A percentile compares a stretch with the other conserved stretches of the same genome.
Conservation (phyloP, 2,888 invertebrate genomes). For the Poecilobothrus nobilitatus region DNA sequence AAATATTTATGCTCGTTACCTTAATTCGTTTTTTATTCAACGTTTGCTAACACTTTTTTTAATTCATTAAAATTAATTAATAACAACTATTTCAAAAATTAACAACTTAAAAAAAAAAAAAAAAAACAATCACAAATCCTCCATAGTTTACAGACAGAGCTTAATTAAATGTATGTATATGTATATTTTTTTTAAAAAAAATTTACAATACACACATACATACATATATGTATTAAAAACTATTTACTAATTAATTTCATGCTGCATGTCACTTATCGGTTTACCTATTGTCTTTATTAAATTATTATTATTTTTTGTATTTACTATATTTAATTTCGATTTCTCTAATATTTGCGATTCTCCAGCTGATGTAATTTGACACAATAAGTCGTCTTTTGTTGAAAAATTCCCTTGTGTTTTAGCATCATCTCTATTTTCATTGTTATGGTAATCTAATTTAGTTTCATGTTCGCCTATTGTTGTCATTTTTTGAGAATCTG, state of each 20-base stretch:
- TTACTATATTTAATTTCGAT: not conserved
- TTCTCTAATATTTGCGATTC: not conserved
- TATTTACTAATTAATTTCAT: not conserved
- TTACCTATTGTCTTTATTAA: not conserved
- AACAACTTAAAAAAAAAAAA: too few species aligned
- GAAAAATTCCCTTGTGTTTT: not conserved
- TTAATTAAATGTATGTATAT: too few species aligned
- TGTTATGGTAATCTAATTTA: not conserved
- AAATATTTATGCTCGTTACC: too few species aligned
- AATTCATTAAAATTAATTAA: too few species aligned
- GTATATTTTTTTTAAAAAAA: too few species aligned
- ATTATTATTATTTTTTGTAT: not conserved
- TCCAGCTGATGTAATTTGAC: not conserved
- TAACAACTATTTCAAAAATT: too few species aligned
- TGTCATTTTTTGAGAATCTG: not conserved
- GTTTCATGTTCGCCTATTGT: not conserved
- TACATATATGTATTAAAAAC: too few species aligned
- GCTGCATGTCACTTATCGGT: not conserved
- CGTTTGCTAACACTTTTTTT: too few species aligned
- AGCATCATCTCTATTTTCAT: not conserved
- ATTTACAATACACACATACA: too few species aligned
- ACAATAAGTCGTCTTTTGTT: not conserved
- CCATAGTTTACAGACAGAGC: too few species aligned
- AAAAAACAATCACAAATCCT: too few species aligned
- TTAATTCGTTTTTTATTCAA: too few species aligned